Evolutionary conservation across 2,797 vertebrate species (phyloP).

Genomic region (Crypturellus tataupa): DNA sequence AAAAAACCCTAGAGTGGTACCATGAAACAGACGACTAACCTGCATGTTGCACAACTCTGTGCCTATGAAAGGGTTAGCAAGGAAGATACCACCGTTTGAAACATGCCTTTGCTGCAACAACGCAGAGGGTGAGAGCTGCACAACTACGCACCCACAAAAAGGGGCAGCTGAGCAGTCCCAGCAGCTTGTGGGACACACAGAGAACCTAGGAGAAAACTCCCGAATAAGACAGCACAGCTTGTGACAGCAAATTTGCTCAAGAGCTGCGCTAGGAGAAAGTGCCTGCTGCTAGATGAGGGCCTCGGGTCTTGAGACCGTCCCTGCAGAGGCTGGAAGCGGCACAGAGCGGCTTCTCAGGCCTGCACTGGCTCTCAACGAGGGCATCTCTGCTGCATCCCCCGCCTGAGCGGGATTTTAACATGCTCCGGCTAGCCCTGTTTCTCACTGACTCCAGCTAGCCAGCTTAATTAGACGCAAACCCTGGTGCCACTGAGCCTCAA

Average conservation of each 20-base stretch:
- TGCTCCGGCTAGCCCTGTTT: background rate
- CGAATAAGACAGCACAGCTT: background rate
- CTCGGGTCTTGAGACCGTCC: rapidly evolving
- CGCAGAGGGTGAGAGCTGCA: rapidly evolving
- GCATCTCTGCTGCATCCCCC: background rate
- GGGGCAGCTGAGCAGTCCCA: background rate
- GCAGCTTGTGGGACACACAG: background rate
- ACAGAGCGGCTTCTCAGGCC: background rate
- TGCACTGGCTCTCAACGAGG: background rate
- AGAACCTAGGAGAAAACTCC: background rate
- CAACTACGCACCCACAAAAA: background rate
- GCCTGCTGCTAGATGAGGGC: rapidly evolving
- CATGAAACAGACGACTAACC: background rate
- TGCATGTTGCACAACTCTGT: background rate
- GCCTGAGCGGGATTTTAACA: background rate
- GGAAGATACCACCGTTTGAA: background rate
- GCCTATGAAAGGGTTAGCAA: background rate
- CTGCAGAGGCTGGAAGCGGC: background rate
- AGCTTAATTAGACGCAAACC: background rate
- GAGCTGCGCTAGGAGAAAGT: background rate
- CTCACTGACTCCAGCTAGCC: background rate
- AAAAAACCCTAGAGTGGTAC: background rate
- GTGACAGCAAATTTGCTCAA: background rate
- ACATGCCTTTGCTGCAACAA: background rate
- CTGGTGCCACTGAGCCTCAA: background rate